Evolutionary conservation across 2,113 vertebrate genomes (phyloP), one percentile per base, ranked within the genome.

Genomic region (Ptilorrhoa leucosticta): DNA sequence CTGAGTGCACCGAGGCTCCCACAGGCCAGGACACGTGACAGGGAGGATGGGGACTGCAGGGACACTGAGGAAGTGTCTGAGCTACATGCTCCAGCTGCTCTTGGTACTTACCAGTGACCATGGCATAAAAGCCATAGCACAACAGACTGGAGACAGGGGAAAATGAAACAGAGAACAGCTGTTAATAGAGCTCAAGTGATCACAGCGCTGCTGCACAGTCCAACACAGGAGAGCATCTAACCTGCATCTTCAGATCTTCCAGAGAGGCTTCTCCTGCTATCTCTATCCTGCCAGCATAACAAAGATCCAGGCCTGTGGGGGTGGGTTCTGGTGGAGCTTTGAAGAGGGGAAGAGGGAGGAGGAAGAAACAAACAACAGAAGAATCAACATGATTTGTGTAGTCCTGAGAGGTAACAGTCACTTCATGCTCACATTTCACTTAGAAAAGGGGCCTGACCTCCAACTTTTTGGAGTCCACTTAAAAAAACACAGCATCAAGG

Each of bases 171-270:
- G 73, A 95, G 95, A 39, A 94, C 83, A 89, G 12, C 86, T 37
- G 51, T 97, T 96, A 96, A 93, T 88, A 94, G 86, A 94, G 81
- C 94, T 95, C 86, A 44, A 54, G 79, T 70, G 81, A 95, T 73
- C 61, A 50, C 12, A 71, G 58, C 4, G 21, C 47, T 88, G 75
- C 60, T 57, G 44, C 66, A 78, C 21, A 23, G 16, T 61, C 69
- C 56, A 82, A 24, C 17, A 54, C 64, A 58, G 90, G 51, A 73
- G 65, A 89, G 60, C 77, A 93, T 65, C 97, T 92, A 96, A 99
- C 99, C 99, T 99, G 99, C 93, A 97, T 97, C 96, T 99, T 99
- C 53, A 99, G 97, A 37, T 99, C 99, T 22, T 97, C 97, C 95
- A 99, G 78, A 5, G 97, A 97, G 70, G 98, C 98, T 22, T 99